Evolutionary conservation across 2,797 vertebrate genomes (phyloP), one percentile per base, ranked within the genome.

Genomic region (Anguilla anguilla): DNA sequence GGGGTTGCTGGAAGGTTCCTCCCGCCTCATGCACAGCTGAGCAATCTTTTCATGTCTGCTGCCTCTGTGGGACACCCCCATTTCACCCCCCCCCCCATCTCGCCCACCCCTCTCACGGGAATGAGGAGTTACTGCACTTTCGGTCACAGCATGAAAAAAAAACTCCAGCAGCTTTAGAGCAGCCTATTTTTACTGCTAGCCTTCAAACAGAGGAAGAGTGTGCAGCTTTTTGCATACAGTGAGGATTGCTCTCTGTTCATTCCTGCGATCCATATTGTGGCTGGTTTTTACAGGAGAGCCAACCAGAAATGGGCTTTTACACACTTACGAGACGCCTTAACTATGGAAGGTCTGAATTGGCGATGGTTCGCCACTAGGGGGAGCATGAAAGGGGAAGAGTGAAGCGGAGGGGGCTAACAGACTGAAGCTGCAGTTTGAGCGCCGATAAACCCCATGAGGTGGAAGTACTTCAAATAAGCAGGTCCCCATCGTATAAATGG

Each of bases 21-120:
- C 94, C 93, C 94, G 92, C 89, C 95, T 95, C 94, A 53, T 94
- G 92, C 94, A 93, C 94, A 87, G 93, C 93, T 94, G 93, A 91
- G 94, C 95, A 94, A 97, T 97, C 95, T 92, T 94, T 96, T 94
- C 95, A 95, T 87, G 93, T 94, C 93, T 93, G 91, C 92, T 89
- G 87, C 94, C 96, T 93, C 95, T 94, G 95, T 91, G 90, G 95
- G 74, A 19, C 5, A 79, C 39, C 35, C n/a, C 64, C 64, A 28
- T 5, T 95, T 93, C 92, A 3, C 43, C 59, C 59, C 59, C 59
- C 59, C 19, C 81, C 25, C 81, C 55, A 2, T 15, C 55, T 17
- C 15, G 13, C 35, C 35, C 35, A 6, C 19, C 79, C 43, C 43
- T 79, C 43, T 6, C 43, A 2, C 13, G 43, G 79, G 79, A 51